Percentiles rank a stretch among this genome's conserved stretches.
These are phyloP conservation scores for Columba janthina DNA, from an alignment of 2,113 vertebrate genomes.

Conservation along the genomic window DNA sequence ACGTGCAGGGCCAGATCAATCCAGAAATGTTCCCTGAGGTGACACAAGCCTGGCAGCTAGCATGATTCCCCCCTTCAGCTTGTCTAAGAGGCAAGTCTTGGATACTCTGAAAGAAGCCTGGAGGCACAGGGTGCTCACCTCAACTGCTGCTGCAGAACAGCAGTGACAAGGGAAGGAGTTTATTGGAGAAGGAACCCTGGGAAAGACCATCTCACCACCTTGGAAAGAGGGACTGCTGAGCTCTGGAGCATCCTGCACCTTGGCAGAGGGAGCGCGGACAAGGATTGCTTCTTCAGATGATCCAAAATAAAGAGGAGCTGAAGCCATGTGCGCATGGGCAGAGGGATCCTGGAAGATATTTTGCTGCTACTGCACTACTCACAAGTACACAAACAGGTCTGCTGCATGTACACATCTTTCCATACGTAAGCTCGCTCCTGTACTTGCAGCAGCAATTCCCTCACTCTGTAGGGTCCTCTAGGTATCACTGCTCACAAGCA, in stretches of 20 bases:
- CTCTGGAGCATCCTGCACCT: accelerated
- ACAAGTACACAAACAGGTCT: background rate
- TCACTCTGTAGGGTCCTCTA: background rate
- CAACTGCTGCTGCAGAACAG: background rate
- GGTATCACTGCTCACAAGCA: background rate
- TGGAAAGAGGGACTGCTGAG: background rate
- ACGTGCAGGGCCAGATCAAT: background rate
- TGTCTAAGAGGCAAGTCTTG: background rate
- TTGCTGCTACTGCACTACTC: background rate
- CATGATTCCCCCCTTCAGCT: background rate
- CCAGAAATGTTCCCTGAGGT: background rate
- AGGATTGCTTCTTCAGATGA: background rate
- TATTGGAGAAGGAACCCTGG: background rate
- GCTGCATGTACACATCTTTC: background rate
- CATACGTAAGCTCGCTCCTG: background rate
- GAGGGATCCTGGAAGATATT: background rate
- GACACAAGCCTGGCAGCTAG: background rate
- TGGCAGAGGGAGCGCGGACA: background rate
- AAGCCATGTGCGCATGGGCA: background rate
- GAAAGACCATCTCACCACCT: background rate
- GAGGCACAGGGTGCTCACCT: background rate
- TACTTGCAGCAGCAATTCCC: background rate
- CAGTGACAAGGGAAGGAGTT: background rate
- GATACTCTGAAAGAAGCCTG: background rate
- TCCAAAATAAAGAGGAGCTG: background rate